Conservation (phyloP, 2,113 vertebrate genomes). For the Anarhynchus alexandrinus region DNA sequence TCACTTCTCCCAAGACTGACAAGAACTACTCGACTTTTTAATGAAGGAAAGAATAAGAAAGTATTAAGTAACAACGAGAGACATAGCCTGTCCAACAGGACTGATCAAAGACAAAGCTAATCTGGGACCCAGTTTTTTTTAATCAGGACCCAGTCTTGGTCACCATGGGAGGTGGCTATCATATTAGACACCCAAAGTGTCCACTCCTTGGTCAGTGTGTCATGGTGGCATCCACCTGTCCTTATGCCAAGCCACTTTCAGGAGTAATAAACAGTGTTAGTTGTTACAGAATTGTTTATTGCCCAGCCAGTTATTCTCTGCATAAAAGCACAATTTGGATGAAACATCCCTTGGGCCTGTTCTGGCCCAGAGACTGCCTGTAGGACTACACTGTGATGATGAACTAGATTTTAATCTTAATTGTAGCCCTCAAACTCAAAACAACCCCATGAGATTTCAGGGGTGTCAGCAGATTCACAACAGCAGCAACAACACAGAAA, state of each 20-base stretch:
- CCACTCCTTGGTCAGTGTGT: not conserved
- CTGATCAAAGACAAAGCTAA: not conserved
- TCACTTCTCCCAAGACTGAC: not conserved
- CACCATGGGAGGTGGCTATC: not conserved
- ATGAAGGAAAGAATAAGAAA: not conserved
- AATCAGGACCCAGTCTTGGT: not conserved
- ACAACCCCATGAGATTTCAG: not conserved
- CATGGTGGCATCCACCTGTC: not conserved
- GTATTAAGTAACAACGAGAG: not conserved
- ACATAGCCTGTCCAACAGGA: not conserved
- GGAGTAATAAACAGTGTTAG: not conserved
- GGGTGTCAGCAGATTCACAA: conserved; percentile 32
- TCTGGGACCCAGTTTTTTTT: not conserved
- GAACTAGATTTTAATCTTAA: conserved; percentile 35
- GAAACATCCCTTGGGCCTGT: not conserved
- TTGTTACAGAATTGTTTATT: not conserved
- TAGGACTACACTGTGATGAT: not conserved
- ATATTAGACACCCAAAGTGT: not conserved
- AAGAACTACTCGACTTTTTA: not conserved
- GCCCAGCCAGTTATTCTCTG: not conserved
- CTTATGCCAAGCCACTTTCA: not conserved
- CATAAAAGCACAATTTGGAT: not conserved
- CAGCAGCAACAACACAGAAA: not conserved
- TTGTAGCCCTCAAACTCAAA: not conserved
- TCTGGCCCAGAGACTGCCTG: not conserved